Base-by-base conservation (phyloP, 1,140 invertebrate species). In the Aphidius ervi region DNA sequence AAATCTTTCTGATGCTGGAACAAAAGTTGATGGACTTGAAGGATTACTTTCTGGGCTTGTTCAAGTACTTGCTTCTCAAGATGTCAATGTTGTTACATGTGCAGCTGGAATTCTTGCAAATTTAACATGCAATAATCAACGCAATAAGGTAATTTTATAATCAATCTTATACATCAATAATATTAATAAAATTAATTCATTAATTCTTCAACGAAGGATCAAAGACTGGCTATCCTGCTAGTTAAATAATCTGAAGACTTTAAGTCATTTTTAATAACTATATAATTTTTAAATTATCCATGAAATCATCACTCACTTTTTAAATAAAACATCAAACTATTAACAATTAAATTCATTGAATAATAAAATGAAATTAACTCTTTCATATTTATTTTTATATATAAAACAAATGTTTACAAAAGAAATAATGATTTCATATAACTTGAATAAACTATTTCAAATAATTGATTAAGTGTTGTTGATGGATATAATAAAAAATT, bases 101-200 rank as follows among this genome's bases (percentile, higher is more conserved):
- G 93, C 95, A 47, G 95, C 97, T 68, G 97, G 97, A 54, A 99
- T 99, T 63, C 82, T 99, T 4, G 98, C 95, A 31, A 99, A 99
- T 82, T 82, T 99, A 73, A 99, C 97, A 6, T 99, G 97, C 81
- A 99, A 99, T 80, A 99, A 99, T 82, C 94, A 97, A 74, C 87
- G 92, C 39, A 99, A 99, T 78, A 99, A 99, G 83, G 91, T 95
- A 70, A 61, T 58, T 66, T 40, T 59, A 46, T 31, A 52, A 49
- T 47, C 58, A 41, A 47, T n/a, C 31, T 56, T 39, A 31, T 31
- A 31, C 23, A 31, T 31, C 2, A 31, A 31, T 31, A 31, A 31
- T 31, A 31, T 3, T 4, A 2, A 31, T 31, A 31, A 1, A 16
- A 16, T 31, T 31, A 31, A 31, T 31, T 31, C 1, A 31, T 31